Conservation (phyloP, 1,140 invertebrate genomes). For the Drosophila tropicalis region DNA sequence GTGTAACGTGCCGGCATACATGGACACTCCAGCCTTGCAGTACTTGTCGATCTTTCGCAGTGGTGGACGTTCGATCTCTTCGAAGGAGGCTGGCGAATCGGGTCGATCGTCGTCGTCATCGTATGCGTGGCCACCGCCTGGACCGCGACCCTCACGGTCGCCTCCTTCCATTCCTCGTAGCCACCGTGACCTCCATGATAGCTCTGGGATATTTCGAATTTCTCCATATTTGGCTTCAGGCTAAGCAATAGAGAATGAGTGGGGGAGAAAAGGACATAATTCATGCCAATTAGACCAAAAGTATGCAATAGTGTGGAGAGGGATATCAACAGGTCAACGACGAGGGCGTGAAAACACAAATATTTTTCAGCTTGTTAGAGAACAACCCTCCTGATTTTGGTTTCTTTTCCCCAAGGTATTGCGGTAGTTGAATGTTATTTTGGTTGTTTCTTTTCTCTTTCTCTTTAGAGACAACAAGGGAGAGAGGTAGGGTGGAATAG, state of each 20-base stretch:
- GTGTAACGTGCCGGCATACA: constrained; percentile 94
- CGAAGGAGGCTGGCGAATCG: constrained; percentile 88
- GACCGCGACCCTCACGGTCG: constrained; percentile 83
- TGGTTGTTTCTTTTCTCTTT: background rate
- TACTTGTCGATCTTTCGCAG: constrained; percentile 94
- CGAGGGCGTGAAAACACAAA: constrained; percentile 67
- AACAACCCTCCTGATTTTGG: constrained; percentile 36
- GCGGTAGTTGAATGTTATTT: constrained; percentile 25
- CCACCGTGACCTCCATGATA: constrained; percentile 83
- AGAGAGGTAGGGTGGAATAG: background rate
- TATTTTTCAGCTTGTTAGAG: constrained; percentile 76
- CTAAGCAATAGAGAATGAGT: constrained; percentile 28
- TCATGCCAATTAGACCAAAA: constrained; percentile 65
- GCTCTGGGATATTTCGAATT: constrained; percentile 86
- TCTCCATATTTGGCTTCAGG: constrained; percentile 84
- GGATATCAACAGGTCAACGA: constrained; percentile 61
- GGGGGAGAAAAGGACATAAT: constrained; percentile 43
- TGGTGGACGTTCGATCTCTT: constrained; percentile 89
- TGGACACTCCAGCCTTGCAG: constrained; percentile 93
- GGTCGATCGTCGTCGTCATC: constrained; percentile 85
- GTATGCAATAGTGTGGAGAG: constrained; percentile 2
- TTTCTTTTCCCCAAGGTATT: constrained; percentile 62
- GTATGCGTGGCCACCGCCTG: constrained; percentile 83
- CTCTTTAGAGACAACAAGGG: too few species aligned
- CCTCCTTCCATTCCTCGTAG: constrained; percentile 85